Conservation (phyloP, 2,797 vertebrate genomes). For the Hipposideros larvatus region DNA sequence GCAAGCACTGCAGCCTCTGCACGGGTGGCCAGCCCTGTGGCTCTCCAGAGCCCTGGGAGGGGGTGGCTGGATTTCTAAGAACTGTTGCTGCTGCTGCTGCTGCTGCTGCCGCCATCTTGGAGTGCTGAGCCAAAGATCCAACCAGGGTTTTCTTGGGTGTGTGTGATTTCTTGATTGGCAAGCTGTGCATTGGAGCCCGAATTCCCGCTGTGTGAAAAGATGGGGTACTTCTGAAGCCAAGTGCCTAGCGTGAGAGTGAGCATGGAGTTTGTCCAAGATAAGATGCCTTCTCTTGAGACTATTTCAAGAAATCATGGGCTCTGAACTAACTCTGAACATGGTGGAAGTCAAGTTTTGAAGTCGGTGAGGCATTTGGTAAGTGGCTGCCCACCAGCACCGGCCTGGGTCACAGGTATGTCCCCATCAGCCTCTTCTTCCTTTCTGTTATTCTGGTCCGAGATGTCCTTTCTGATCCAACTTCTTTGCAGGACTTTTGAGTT, state of each 20-base stretch:
- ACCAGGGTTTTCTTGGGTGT: neutral
- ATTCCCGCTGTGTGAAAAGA: neutral
- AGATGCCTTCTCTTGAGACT: neutral
- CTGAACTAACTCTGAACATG: neutral
- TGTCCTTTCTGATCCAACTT: neutral
- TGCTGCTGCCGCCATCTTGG: constrained; percentile 70
- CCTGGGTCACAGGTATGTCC: neutral
- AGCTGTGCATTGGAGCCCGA: neutral
- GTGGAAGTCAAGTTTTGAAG: neutral
- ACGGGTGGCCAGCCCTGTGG: constrained; percentile 51
- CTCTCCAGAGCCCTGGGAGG: constrained; percentile 53
- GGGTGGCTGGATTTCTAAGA: constrained; percentile 69
- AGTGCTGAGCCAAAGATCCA: constrained; percentile 35
- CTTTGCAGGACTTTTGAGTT: neutral
- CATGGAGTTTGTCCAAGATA: neutral
- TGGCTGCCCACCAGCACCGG: neutral
- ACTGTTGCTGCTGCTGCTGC: constrained; percentile 78
- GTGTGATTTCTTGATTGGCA: neutral
- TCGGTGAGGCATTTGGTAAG: neutral
- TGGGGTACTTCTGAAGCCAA: neutral
- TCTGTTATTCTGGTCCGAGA: neutral
- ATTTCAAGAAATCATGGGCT: neutral
- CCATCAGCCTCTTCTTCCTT: neutral
- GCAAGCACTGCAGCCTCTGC: constrained; percentile 79
- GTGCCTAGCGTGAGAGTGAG: neutral